A percentile compares a stretch with the other conserved stretches of the same genome.
These are phyloP conservation scores for Corythornis cristatus DNA, from an alignment of 2,113 vertebrate genomes.

Conservation along the genomic window DNA sequence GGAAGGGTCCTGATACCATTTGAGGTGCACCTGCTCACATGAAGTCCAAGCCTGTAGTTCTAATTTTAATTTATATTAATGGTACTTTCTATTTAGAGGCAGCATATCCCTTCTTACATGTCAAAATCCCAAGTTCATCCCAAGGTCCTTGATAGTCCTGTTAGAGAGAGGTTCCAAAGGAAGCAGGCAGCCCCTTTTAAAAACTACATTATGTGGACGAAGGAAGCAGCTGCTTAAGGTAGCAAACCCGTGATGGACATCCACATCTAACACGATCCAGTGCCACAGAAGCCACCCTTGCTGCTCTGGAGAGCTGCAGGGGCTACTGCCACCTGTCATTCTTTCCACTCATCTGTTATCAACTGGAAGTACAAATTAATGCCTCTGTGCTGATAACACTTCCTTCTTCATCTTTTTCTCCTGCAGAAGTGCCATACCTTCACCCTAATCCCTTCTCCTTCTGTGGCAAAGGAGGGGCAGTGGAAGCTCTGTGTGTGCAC, in stretches of 20 bases:
- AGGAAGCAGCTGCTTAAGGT: not conserved
- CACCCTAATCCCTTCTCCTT: not conserved
- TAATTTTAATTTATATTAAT: not conserved
- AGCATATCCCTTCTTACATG: not conserved
- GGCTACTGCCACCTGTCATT: not conserved
- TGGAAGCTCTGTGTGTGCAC: not conserved
- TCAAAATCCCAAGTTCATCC: not conserved
- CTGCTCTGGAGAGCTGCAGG: not conserved
- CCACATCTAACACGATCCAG: accelerated
- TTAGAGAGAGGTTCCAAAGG: not conserved
- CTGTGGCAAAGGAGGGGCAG: not conserved
- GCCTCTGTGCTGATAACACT: not conserved
- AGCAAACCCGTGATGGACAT: not conserved
- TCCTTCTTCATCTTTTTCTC: not conserved
- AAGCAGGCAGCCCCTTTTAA: not conserved
- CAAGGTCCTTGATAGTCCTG: not conserved
- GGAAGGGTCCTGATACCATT: not conserved
- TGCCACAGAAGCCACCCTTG: not conserved
- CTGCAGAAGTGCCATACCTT: not conserved
- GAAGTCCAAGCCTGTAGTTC: not conserved
- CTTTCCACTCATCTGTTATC: not conserved
- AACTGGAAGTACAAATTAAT: not conserved
- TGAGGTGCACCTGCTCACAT: not conserved
- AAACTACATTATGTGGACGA: not conserved
- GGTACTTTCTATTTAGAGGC: not conserved